Evolutionary conservation across 2,888 invertebrate genomes (phyloP).

Genomic region (Drosophila paracracens): DNA sequence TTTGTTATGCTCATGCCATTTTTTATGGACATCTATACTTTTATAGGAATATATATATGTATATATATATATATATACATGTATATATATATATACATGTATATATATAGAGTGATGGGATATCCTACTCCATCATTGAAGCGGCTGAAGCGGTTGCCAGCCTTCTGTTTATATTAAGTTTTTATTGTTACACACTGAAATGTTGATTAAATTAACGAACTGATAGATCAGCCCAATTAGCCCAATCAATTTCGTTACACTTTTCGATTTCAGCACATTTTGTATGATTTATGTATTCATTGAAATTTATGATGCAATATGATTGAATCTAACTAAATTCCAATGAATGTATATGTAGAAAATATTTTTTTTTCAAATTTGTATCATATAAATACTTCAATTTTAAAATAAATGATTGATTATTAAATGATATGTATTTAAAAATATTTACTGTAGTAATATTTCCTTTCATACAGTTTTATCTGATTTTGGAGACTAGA

Average conservation of each 20-base stretch:
- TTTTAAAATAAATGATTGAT: neutral
- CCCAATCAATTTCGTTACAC: constrained; percentile 62
- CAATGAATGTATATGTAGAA: neutral
- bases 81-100: constrained; percentile 20
- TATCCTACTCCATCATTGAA: constrained; percentile 64
- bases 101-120: constrained; percentile 43
- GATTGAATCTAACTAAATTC: neutral
- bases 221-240: constrained; percentile 60
- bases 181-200: constrained; percentile 38
- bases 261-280: constrained; percentile 19
- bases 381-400: neutral
- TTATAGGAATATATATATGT: neutral
- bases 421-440: neutral
- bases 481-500: neutral
- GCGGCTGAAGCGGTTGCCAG: constrained; percentile 2
- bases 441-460: neutral
- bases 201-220: constrained; percentile 42
- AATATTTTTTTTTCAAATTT: neutral
- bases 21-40: constrained; percentile 51
- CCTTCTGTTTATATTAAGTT: constrained; percentile 40
- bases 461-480: neutral
- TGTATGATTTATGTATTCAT: constrained; percentile 18
- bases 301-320: constrained; percentile 5
- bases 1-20: constrained; percentile 59
- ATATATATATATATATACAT: constrained; percentile 5